These are phyloP conservation scores for Falco punctatus DNA, from an alignment of 2,113 vertebrate species.

Conservation along the genomic window DNA sequence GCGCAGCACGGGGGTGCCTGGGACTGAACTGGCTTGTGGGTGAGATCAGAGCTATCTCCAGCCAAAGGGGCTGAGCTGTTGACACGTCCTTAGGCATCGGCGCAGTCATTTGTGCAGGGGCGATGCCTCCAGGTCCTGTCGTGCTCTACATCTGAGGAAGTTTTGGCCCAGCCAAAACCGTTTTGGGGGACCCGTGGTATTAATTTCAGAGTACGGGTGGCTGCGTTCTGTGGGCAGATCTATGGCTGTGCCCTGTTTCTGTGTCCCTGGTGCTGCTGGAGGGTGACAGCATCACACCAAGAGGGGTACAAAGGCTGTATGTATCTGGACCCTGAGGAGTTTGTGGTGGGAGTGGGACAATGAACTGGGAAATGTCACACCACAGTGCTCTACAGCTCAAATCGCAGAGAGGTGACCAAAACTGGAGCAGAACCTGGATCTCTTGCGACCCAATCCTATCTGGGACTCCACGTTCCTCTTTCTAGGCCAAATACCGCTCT, in stretches of 20 bases:
- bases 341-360: neutral
- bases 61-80: neutral
- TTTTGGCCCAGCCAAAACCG: neutral
- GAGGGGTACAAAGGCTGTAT: neutral
- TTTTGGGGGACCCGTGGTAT: neutral
- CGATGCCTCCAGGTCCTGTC: neutral
- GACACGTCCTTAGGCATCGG: neutral
- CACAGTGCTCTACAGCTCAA: neutral
- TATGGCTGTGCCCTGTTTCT: neutral
- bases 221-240: neutral
- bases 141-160: neutral
- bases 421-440: neutral
- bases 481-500: neutral
- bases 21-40: neutral
- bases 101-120: neutral
- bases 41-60: rapidly evolving
- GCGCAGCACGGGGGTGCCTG: neutral
- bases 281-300: neutral
- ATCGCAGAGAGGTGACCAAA: neutral
- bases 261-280: neutral
- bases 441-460: neutral
- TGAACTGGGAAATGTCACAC: neutral
- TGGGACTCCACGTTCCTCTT: neutral
- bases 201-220: neutral
- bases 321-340: neutral